Evolutionary conservation across 2,113 vertebrate genomes (phyloP).

Genomic region (Todiramphus chloris): DNA sequence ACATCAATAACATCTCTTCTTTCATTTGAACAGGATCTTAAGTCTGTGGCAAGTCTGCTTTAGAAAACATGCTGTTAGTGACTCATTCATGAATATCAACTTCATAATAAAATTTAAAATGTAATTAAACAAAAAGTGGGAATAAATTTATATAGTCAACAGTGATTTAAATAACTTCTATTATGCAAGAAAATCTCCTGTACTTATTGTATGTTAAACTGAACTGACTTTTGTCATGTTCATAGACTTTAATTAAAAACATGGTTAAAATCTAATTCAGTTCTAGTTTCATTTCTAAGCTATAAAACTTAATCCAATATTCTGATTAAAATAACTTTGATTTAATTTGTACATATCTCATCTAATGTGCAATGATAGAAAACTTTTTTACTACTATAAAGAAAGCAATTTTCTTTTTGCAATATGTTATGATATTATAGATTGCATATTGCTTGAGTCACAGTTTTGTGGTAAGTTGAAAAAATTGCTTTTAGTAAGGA

Average conservation of each 20-base stretch:
- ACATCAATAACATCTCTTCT: not conserved
- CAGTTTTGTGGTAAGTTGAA: not conserved
- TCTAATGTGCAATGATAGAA: not conserved
- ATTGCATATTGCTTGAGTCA: not conserved
- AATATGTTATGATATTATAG: not conserved
- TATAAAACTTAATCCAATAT: not conserved
- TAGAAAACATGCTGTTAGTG: not conserved
- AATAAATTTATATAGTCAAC: not conserved
- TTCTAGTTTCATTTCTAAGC: not conserved
- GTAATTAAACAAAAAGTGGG: not conserved
- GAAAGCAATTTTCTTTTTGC: not conserved
- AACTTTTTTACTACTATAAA: not conserved
- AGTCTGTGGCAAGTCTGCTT: not conserved
- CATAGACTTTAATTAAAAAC: not conserved
- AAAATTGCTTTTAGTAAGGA: not conserved
- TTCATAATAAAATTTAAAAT: not conserved
- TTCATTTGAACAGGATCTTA: not conserved
- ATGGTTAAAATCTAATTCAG: not conserved
- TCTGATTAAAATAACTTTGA: not conserved
- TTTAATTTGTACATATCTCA: not conserved
- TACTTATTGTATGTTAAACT: not conserved
- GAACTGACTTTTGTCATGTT: not conserved
- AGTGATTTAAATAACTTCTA: not conserved
- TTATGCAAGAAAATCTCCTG: not conserved
- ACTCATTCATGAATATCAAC: not conserved